phyloP scores from a whole-genome alignment of 2,113 vertebrate species.

The Alethe castanea region DNA sequence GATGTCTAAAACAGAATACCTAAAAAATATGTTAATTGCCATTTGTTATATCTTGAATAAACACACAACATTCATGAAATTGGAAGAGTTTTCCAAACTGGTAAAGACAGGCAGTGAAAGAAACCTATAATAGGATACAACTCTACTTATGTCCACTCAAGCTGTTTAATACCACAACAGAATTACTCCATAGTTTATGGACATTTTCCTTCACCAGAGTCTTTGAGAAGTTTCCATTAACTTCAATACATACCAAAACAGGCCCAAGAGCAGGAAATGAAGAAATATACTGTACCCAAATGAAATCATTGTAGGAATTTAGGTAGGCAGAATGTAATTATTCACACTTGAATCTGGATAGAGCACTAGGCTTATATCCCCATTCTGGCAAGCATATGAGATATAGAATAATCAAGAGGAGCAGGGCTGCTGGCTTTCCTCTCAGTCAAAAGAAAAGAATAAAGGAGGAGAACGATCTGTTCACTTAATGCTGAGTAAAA shows the following conservation, averaged over 20 bases:
- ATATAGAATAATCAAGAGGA: not conserved
- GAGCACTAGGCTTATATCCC: not conserved
- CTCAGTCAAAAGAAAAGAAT: not conserved
- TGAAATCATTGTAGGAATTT: slow-evolving; percentile 21
- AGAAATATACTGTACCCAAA: slow-evolving; percentile 36
- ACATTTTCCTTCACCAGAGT: not conserved
- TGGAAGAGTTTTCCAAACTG: not conserved
- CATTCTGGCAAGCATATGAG: not conserved
- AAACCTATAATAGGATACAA: not conserved
- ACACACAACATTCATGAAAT: not conserved
- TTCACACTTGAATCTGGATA: not conserved
- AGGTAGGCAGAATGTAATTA: slow-evolving; percentile 40
- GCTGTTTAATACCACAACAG: slow-evolving; percentile 9
- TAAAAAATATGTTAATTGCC: not conserved
- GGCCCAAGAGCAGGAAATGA: slow-evolving; percentile 36
- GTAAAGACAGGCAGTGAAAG: not conserved
- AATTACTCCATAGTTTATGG: not conserved
- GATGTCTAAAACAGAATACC: not conserved
- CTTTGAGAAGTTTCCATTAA: slow-evolving; percentile 28
- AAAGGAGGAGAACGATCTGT: not conserved
- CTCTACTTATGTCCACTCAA: not conserved
- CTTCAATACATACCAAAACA: slow-evolving; percentile 16
- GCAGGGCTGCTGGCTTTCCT: not conserved
- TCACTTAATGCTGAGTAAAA: not conserved
- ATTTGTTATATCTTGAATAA: not conserved